Evolutionary conservation across 2,797 vertebrate species (phyloP), one percentile per base, ranked within the genome.

Genomic region (Notolabrus celidotus): DNA sequence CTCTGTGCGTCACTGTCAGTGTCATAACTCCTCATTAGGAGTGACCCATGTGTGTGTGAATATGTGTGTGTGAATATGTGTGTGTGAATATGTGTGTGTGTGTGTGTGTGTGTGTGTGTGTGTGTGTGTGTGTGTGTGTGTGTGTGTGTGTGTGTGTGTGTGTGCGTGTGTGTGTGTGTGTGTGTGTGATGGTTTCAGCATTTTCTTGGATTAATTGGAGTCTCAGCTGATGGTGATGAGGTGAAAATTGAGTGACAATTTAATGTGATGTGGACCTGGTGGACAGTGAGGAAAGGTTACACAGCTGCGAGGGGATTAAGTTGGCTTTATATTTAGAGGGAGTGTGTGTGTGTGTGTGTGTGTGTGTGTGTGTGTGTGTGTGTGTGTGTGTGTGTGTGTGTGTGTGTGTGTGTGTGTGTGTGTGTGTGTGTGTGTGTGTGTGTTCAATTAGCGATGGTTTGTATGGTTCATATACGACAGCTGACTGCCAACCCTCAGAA

Each of bases 1-100:
- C 56, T 65, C 46, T 74, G 84, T 91, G 88, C 88, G 87, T 93
- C 92, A 92, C 66, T 6, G 56, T 76, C 71, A 33, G 76, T 83
- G 76, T 86, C 85, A 71, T 47, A 50, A 82, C 71, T 84, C 70
- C 78, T 83, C 76, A 59, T 83, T 82, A 80, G 61, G 67, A 59
- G 63, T 58, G 80, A 84, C 60, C 69, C 62, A 64, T 49, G 10
- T 57, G 34, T 71, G 43, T 39, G 25, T 67, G 36, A 54, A 41
- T 74, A 59, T 66, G 61, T 58, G 36, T 65, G 67, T 47, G 41
- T 51, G n/a, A n/a, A n/a, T n/a, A n/a, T n/a, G 51, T 41, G n/a
- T 68, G 27, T 54, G 42, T 51, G 65, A 60, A 50, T 33, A 38
- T n/a, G n/a, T n/a, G n/a, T n/a, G n/a, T n/a, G n/a, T 49, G 10